Conservation (phyloP, 2,888 invertebrate species). For the Troides helena region DNA sequence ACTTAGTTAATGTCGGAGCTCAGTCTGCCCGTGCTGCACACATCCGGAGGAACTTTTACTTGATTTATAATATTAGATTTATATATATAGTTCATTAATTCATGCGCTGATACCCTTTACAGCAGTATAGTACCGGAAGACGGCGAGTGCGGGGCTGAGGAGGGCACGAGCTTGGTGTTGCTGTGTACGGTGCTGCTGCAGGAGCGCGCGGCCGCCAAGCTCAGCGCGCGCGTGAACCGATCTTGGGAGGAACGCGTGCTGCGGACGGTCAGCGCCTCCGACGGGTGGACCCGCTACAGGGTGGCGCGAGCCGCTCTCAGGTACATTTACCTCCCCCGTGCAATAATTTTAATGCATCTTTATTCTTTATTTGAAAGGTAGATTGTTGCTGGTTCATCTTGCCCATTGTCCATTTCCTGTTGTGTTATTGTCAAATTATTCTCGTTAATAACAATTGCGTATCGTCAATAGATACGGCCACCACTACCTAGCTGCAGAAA, state of each 20-base stretch:
- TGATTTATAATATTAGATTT: no score
- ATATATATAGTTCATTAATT: no score
- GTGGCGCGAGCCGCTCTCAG: conserved; percentile 92
- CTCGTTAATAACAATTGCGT: no score
- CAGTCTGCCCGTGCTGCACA: not conserved
- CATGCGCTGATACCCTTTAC: not conserved
- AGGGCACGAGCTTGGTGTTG: conserved; percentile 85
- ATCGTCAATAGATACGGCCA: conserved; percentile 84
- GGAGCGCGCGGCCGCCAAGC: conserved; percentile 86
- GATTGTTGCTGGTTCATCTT: no score
- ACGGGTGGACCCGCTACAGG: conserved; percentile 92
- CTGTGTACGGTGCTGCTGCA: conserved; percentile 92
- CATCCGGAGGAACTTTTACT: not conserved
- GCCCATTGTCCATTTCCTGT: no score
- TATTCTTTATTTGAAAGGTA: no score
- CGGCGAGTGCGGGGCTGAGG: conserved; percentile 46
- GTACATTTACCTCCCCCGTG: conserved; percentile 53
- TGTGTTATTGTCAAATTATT: no score
- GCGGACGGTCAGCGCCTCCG: conserved; percentile 77
- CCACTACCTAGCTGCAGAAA: conserved; percentile 84
- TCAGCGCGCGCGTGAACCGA: conserved; percentile 60
- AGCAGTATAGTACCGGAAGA: not conserved
- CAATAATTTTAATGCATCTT: no score
- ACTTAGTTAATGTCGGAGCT: no score
- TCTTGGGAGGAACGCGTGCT: conserved; percentile 77